A percentile compares a stretch with the other conserved stretches of the same genome.
Evolutionary conservation across 2,888 invertebrate species (phyloP).

Genomic region (Sinhomidia bicolor): DNA sequence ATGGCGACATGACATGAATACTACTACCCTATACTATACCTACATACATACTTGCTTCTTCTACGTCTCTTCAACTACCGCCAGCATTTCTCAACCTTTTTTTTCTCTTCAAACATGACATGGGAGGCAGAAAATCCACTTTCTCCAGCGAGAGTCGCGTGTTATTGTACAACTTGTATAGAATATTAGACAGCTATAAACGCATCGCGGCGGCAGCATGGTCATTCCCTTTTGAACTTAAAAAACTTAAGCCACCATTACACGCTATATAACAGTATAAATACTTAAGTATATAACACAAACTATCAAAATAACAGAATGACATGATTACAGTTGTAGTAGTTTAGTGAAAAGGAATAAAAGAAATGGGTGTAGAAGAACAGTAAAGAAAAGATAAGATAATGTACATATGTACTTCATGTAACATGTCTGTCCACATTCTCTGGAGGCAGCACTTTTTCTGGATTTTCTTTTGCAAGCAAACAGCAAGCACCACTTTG

Average conservation of each 20-base stretch:
- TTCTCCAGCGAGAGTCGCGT: background rate
- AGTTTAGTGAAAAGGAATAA: constrained; percentile 14
- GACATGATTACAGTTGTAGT: background rate
- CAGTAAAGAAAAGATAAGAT: constrained; percentile 20
- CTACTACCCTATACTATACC: too few relatives aligned
- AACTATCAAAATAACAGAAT: constrained; percentile 29
- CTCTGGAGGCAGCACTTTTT: constrained; percentile 38
- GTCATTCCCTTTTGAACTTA: background rate
- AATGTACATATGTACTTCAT: background rate
- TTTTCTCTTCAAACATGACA: background rate
- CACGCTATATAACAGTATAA: background rate
- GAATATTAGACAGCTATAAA: background rate
- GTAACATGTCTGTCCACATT: background rate
- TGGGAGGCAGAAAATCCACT: background rate
- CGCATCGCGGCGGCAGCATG: constrained; percentile 8
- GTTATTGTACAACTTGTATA: background rate
- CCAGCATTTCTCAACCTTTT: constrained; percentile 10
- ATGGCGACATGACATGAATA: too few relatives aligned
- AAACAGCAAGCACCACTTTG: background rate
- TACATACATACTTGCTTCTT: background rate
- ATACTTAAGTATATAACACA: constrained; percentile 1
- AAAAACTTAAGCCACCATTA: background rate
- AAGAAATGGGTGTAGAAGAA: background rate
- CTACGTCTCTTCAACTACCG: background rate
- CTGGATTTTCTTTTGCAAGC: background rate